These are phyloP conservation scores for Priapulus caudatus DNA, from an alignment of 2,888 invertebrate species.

Conservation along the genomic window DNA sequence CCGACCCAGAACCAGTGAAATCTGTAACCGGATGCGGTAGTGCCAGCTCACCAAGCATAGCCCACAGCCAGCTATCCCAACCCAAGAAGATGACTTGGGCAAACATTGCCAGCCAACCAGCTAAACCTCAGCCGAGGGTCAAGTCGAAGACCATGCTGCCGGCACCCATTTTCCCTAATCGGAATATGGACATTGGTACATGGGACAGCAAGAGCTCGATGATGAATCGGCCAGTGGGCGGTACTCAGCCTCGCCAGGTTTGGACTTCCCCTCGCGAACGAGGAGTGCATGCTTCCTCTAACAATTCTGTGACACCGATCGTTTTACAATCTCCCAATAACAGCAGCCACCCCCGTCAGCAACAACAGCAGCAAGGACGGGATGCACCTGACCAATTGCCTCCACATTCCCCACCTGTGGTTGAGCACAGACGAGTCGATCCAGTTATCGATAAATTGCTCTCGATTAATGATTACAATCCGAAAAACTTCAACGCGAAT, in stretches of 20 bases:
- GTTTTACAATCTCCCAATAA: neutral
- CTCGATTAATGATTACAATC: constrained; percentile 89
- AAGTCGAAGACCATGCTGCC: constrained; percentile 82
- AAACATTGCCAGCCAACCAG: constrained; percentile 88
- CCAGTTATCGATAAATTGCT: constrained; percentile 74
- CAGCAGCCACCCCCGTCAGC: too few relatives aligned
- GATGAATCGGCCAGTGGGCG: constrained; percentile 15
- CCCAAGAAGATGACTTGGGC: constrained; percentile 93
- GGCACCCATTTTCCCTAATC: constrained; percentile 79
- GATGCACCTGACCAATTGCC: neutral
- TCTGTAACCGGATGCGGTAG: constrained; percentile 12
- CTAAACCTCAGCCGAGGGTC: constrained; percentile 59
- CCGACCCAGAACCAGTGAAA: constrained; percentile 17
- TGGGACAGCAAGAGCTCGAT: constrained; percentile 57
- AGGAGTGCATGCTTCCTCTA: neutral
- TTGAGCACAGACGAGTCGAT: too few relatives aligned
- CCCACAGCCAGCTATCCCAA: constrained; percentile 24
- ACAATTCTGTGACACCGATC: neutral
- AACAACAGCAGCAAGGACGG: constrained; percentile 19
- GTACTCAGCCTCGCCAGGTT: constrained; percentile 23
- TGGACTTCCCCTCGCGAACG: constrained; percentile 30
- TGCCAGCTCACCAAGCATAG: too few relatives aligned
- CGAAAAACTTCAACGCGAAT: constrained; percentile 72
- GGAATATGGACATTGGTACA: constrained; percentile 84
- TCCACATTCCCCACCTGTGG: constrained; percentile 22